Base-by-base conservation (phyloP, 2,888 invertebrate species). In the Cheilosia grossa region DNA sequence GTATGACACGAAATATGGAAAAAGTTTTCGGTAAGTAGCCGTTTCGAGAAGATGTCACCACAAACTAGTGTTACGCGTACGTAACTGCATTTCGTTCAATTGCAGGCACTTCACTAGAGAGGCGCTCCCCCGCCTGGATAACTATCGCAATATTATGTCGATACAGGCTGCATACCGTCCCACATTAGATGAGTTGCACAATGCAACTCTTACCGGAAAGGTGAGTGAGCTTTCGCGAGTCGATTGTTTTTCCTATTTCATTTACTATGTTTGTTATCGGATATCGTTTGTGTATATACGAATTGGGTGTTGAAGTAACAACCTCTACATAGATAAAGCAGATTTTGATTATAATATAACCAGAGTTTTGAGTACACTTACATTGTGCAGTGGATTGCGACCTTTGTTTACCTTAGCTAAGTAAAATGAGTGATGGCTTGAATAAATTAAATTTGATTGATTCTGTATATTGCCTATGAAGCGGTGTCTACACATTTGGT, bases 71-170 rank as follows among this genome's bases (percentile, higher is more conserved):
- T n/a, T 9, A 7, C 30, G 15, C 6, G 6, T n/a, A 30, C 19
- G 9, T 24, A 72, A 17, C 4, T 37, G 13, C 21, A 17, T 56
- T 19, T 53, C 37, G n/a, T 51, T 6, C 42, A 1, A 6, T 82
- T 82, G 0, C 90, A 95, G 96, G 87, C 96, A 97, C 90, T 95
- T 97, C 91, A 98, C 97, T 24, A 93, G 97, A 75, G 97, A 98
- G 92, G 97, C 97, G 7, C 91, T 97, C 81, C 97, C 97, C 2
- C 94, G 97, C 67, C 92, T 97, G 92, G 97, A 97, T 91, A 97
- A 97, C 93, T 97, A 97, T 92, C 94, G 97, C 87, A 97, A 97
- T 89, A 96, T 97, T 88, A 94, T 97, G 94, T 97, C 97, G 19
- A 94, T 97, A 54, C 97, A 97, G 91, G 97, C 97, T 3, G 96